A percentile compares a stretch with the other conserved stretches of the same genome.
These are phyloP conservation scores for Coptotermes formosanus DNA, from an alignment of 1,140 invertebrate species.

Conservation along the genomic window DNA sequence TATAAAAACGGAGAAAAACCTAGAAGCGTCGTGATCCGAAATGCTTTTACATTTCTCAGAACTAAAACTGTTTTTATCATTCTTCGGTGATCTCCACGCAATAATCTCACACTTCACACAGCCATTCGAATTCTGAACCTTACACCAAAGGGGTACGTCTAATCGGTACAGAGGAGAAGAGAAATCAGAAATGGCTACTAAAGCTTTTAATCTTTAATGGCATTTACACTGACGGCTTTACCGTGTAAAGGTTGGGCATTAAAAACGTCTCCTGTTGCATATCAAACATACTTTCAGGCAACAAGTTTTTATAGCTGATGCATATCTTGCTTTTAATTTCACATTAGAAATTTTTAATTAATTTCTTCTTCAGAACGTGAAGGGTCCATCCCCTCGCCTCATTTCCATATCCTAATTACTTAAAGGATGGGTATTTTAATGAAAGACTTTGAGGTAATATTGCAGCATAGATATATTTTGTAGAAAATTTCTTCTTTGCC, in stretches of 20 bases:
- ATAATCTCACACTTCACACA: too few relatives aligned
- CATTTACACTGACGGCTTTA: background rate
- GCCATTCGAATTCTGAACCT: too few relatives aligned
- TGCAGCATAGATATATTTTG: background rate
- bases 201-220: background rate
- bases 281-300: background rate
- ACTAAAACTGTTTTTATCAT: too few relatives aligned
- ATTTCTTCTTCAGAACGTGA: background rate
- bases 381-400: background rate
- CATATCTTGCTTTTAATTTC: background rate
- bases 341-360: background rate
- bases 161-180: too few relatives aligned
- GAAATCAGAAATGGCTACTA: too few relatives aligned
- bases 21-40: too few relatives aligned
- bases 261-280: background rate
- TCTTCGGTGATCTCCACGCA: too few relatives aligned
- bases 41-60: too few relatives aligned
- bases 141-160: too few relatives aligned
- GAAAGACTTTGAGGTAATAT: background rate
- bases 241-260: background rate
- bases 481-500: background rate
- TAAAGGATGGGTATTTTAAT: background rate
- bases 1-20: too few relatives aligned
- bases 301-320: background rate
- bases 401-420: conserved; percentile 9